Evolutionary conservation across 1,140 invertebrate species (phyloP), one percentile per base, ranked within the genome.

Genomic region (Luehdorfia chinensis): DNA sequence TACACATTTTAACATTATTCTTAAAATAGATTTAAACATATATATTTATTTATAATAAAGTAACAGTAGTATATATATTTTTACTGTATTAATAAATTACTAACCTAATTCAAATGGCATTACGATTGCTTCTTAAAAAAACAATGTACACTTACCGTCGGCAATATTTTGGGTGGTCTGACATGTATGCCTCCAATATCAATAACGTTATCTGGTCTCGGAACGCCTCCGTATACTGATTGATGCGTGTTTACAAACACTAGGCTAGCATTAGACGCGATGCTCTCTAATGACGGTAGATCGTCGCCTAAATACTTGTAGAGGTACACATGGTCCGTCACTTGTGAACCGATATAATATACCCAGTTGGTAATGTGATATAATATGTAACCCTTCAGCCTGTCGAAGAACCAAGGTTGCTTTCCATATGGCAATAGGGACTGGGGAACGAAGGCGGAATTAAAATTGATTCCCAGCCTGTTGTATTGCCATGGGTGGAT

Each of bases 171-270:
- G 0, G 68, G 63, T 0, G 66, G 65, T 15, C 74, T 68, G 4
- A 89, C 69, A 47, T 89, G 88, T 55, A 90, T 78, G 8, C 88
- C 88, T n/a, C 88, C 88, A 11, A 93, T 75, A 60, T 92, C 90
- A 27, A 93, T 75, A 8, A 93, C 78, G 50, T 90, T 91, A 16
- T 88, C 88, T 43, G 87, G 68, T 2, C 79, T 79, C 51, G 77
- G 76, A 36, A 87, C 63, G 41, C 79, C 77, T 3, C 86, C 79
- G 19, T 81, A 87, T n/a, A 89, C 56, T 0, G 88, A 76, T 55
- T 84, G 85, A 66, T 92, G 89, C 9, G 88, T 87, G 75, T 92
- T 92, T 53, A 90, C 87, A 57, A 92, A 79, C 55, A 91, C 69
- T 1, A 92, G 43, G 55, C 87, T 88, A 0, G 87, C 87, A 25